These are phyloP conservation scores for Gymnocypris eckloni DNA, from an alignment of 2,797 vertebrate genomes.

Conservation along the genomic window DNA sequence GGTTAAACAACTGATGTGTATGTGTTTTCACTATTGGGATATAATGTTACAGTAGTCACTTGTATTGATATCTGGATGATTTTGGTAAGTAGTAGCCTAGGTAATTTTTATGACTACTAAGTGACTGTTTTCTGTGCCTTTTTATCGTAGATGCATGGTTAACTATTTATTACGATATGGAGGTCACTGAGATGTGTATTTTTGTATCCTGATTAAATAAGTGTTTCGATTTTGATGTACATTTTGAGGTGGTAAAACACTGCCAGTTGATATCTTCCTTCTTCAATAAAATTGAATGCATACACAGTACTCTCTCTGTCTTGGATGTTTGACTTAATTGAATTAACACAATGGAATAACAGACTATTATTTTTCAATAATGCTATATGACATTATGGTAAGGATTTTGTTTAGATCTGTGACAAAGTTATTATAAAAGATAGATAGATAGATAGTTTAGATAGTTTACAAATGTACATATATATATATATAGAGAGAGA, in stretches of 20 bases:
- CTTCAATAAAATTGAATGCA: conserved; percentile 94
- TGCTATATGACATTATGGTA: not conserved
- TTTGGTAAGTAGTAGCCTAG: conserved; percentile 90
- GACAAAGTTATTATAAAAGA: not conserved
- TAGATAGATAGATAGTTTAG: no score
- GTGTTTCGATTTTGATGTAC: conserved; percentile 91
- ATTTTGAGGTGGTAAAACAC: conserved; percentile 86
- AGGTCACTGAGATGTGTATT: conserved; percentile 99
- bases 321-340: not conserved
- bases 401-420: not conserved
- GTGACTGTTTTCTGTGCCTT: conserved; percentile 99
- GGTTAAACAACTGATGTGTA: conserved; percentile 90
- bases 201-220: conserved; percentile 97
- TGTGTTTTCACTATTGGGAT: conserved; percentile 99
- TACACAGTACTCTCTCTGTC: conserved; percentile 73
- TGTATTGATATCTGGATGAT: conserved; percentile 94
- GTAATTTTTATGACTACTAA: conserved; percentile 99
- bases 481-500: not conserved
- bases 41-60: conserved; percentile 96
- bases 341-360: not conserved
- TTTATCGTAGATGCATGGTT: conserved; percentile 97
- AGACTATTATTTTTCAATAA: not conserved
- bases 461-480: no score
- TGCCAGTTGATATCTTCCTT: conserved; percentile 89
- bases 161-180: conserved; percentile 98